Percentiles rank a stretch among this genome's conserved stretches.
phyloP scores from a whole-genome alignment of 1,140 invertebrate species.

The Ostrea edulis region DNA sequence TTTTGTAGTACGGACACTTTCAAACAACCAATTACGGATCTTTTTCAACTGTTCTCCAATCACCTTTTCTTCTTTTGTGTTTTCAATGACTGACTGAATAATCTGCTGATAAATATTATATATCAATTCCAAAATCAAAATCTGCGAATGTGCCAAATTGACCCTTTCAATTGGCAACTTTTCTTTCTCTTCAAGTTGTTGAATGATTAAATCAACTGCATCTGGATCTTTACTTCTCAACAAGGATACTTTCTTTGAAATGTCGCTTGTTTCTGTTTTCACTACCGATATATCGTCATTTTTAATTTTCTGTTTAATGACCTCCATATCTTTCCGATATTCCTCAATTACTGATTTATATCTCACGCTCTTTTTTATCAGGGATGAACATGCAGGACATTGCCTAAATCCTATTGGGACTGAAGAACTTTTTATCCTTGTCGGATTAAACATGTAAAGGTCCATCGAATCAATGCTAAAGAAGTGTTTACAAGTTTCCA shows the following conservation, averaged over 20 bases:
- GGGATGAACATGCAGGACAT: constrained; percentile 84
- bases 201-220: not conserved
- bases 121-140: not conserved
- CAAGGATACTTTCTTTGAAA: not conserved
- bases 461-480: constrained; percentile 63
- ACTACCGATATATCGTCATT: not conserved
- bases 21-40: not conserved
- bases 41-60: not conserved
- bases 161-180: not conserved
- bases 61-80: not conserved
- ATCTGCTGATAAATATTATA: not conserved
- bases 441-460: constrained; percentile 79
- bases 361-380: constrained; percentile 82
- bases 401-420: constrained; percentile 80
- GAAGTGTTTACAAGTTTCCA: constrained; percentile 65
- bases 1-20: not conserved
- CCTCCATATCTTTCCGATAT: constrained; percentile 51
- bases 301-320: constrained; percentile 47
- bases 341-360: constrained; percentile 83
- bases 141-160: not conserved
- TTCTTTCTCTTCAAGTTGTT: not conserved
- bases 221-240: not conserved
- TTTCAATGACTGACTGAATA: not conserved
- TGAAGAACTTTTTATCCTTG: constrained; percentile 68
- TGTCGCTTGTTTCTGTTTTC: not conserved